Evolutionary conservation across 2,888 invertebrate species (phyloP), one percentile per base, ranked within the genome.

Genomic region (Anthophora plumipes): DNA sequence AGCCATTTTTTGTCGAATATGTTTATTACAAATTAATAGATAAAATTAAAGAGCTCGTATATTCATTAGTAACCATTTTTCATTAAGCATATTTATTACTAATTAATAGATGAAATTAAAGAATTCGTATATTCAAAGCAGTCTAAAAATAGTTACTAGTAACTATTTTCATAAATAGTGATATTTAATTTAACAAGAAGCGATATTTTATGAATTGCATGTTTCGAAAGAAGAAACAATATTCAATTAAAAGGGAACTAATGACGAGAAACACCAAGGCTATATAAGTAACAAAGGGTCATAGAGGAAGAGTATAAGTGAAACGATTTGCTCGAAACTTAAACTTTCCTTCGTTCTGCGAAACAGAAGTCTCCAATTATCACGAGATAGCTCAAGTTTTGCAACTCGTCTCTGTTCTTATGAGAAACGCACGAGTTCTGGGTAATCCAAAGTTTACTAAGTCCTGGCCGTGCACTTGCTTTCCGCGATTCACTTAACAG

Each of bases 281-380:
- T 14, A 31, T 25, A 64, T 25, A 67, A 22, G 22, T 17, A 72
- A 22, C 39, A 57, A 54, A 55, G 68, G 71, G 63, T 41, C 55
- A 59, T 48, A 43, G 52, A 25, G 74, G 60, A 80, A 70, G 54
- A 54, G 74, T 64, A 80, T 71, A 82, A 71, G 77, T 63, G 66
- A 60, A 52, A 63, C 80, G 74, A 87, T 82, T 55, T 68, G 69
- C 67, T 76, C 61, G 72, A 75, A 83, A 85, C 81, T 85, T 79
- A 78, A 85, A 82, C 69, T 73, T 64, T 67, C 39, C 73, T 74
- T 79, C 74, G 82, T 83, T 82, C 69, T 63, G 41, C 69, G 80
- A 77, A 85, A 83, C 79, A 83, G 77, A 72, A 77, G 79, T 84
- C 74, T 86, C 81, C 85, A 86, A 86, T 86, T 86, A 86, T 81